Percentiles rank a stretch among this genome's conserved stretches.
phyloP scores from a whole-genome alignment of 2,113 vertebrate species.

The Bubalus kerabau region DNA sequence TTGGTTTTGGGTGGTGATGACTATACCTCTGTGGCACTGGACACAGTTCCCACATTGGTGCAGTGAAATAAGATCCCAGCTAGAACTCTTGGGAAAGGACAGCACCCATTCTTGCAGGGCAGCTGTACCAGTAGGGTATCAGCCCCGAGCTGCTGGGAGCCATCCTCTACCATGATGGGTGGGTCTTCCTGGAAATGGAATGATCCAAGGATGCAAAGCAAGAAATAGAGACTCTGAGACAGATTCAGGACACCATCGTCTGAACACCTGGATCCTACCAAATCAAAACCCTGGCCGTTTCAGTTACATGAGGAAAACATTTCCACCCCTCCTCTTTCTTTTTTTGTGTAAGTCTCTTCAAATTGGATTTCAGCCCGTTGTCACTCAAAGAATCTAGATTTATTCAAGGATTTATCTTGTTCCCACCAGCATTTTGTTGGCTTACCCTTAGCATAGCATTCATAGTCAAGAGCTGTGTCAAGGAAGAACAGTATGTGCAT shows the following conservation, averaged over 20 bases:
- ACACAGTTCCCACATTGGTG: neutral
- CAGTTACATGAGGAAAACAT: neutral
- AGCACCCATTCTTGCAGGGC: neutral
- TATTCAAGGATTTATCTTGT: neutral
- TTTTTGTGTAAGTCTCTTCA: neutral
- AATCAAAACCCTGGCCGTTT: neutral
- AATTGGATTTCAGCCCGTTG: neutral
- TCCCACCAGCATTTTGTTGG: neutral
- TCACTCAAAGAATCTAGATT: neutral
- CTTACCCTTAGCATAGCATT: neutral
- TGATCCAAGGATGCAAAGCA: neutral
- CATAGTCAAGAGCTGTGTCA: neutral
- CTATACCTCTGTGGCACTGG: neutral
- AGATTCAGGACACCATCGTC: neutral
- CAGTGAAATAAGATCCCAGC: neutral
- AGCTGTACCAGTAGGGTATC: neutral
- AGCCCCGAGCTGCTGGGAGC: neutral
- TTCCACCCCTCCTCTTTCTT: neutral
- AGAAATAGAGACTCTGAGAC: neutral
- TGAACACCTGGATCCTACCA: too few relatives aligned
- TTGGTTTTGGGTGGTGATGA: neutral
- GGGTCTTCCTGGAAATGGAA: neutral
- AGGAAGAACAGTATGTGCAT: fast-evolving
- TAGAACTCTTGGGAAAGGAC: too few relatives aligned
- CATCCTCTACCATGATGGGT: too few relatives aligned